phyloP scores from a whole-genome alignment of 2,113 vertebrate genomes.

The Tupaia chinensis region DNA sequence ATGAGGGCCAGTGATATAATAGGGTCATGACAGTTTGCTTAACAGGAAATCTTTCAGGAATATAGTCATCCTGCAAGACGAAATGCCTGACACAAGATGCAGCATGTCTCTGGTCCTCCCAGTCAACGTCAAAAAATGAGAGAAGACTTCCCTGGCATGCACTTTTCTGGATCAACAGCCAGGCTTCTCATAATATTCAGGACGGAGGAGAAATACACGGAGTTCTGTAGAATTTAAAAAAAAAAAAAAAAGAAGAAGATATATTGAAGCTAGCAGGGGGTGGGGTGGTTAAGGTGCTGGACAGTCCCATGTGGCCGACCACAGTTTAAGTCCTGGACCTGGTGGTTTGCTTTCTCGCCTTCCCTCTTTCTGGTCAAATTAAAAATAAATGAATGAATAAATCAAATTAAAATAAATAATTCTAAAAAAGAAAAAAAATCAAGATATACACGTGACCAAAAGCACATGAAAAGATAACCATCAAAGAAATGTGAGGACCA shows the following conservation, averaged over 20 bases:
- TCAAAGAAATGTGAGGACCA: background rate
- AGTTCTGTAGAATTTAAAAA: background rate
- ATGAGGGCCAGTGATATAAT: background rate
- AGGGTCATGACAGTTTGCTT: constrained; percentile 41
- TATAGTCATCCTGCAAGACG: constrained; percentile 31
- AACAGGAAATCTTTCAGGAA: constrained; percentile 61
- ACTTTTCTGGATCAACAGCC: background rate
- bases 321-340: too few species aligned
- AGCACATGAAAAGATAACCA: background rate
- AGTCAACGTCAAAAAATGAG: background rate
- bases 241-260: too few species aligned
- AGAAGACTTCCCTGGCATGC: background rate
- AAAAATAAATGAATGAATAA: too few species aligned
- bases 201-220: background rate
- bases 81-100: background rate
- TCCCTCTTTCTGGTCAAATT: too few species aligned
- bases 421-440: too few species aligned
- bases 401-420: too few species aligned
- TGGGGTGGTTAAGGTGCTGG: too few species aligned
- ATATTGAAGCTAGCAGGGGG: too few species aligned
- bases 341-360: too few species aligned
- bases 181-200: background rate
- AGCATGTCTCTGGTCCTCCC: background rate
- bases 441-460: background rate
- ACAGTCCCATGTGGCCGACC: too few species aligned